Evolutionary conservation across 2,113 vertebrate species (phyloP).

Genomic region (Dunckerocampus dactyliophorus): DNA sequence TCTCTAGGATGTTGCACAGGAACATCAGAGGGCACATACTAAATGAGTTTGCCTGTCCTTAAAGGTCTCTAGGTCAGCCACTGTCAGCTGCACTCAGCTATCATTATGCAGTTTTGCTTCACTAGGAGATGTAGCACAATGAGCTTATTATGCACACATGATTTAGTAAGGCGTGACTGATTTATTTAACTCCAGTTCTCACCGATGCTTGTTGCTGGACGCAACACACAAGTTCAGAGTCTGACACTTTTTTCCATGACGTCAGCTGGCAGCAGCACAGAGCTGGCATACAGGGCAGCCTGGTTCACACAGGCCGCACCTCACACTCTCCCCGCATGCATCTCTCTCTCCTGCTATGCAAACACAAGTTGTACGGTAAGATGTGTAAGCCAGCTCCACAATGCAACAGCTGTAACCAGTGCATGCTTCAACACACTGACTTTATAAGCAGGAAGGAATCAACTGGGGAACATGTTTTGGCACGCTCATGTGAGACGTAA

Average conservation of each 20-base stretch:
- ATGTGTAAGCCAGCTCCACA: slow-evolving; percentile 11
- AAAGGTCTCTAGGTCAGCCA: background rate
- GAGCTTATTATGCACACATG: slow-evolving; percentile 14
- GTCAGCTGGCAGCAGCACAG: slow-evolving; percentile 43
- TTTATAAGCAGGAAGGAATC: background rate
- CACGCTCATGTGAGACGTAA: slow-evolving; percentile 1
- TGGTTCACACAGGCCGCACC: slow-evolving; percentile 43
- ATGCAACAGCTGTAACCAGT: slow-evolving; percentile 28
- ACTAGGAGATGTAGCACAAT: slow-evolving; percentile 8
- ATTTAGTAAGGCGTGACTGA: slow-evolving; percentile 20
- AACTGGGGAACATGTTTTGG: slow-evolving; percentile 15
- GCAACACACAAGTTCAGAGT: slow-evolving; percentile 41
- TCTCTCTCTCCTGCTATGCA: slow-evolving; percentile 7
- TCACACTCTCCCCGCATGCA: slow-evolving; percentile 6
- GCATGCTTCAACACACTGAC: slow-evolving; percentile 7
- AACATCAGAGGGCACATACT: background rate
- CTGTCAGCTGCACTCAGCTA: background rate
- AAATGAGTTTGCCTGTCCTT: background rate
- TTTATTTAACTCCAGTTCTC: slow-evolving; percentile 20
- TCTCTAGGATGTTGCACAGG: slow-evolving; percentile 15
- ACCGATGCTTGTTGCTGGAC: slow-evolving; percentile 35
- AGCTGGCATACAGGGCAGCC: slow-evolving; percentile 58
- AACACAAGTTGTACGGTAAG: slow-evolving; percentile 8
- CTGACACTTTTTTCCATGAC: slow-evolving; percentile 68
- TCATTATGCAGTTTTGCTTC: background rate